Conservation (phyloP, 2,888 invertebrate species). For the Drosophila engyochracea region DNA sequence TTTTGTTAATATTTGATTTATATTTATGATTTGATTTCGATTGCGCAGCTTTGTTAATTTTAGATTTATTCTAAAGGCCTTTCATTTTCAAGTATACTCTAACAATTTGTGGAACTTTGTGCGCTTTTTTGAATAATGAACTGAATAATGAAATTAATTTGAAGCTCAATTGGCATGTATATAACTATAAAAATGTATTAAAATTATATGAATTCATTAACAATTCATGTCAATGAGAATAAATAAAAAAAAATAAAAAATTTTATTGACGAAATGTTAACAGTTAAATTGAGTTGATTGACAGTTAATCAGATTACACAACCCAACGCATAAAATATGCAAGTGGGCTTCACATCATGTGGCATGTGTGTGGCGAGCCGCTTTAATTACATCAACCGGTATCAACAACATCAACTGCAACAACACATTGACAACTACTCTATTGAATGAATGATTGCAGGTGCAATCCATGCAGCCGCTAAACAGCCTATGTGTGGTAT, state of each 20-base stretch:
- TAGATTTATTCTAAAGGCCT: neutral
- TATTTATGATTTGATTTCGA: neutral
- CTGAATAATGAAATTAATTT: neutral
- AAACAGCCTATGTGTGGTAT: conserved; percentile 4
- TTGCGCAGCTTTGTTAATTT: neutral
- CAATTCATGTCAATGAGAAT: neutral
- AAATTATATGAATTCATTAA: neutral
- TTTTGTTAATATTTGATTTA: conserved; percentile 7
- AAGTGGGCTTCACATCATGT: conserved; percentile 1
- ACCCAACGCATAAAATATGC: conserved; percentile 13
- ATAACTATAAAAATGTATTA: neutral
- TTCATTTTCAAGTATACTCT: neutral
- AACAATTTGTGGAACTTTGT: neutral
- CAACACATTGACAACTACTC: neutral
- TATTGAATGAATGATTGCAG: neutral
- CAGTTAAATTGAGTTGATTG: neutral
- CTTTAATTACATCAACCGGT: conserved; percentile 8
- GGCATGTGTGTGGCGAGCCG: neutral
- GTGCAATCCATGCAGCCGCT: conserved; percentile 2
- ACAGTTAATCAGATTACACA: conserved; percentile 30
- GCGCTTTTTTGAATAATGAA: neutral
- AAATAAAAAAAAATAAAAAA: neutral
- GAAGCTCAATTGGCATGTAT: neutral
- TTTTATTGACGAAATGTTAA: neutral
- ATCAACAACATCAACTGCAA: neutral